Evolutionary conservation across 1,140 invertebrate species (phyloP).

Genomic region (Hycleus phaleratus): DNA sequence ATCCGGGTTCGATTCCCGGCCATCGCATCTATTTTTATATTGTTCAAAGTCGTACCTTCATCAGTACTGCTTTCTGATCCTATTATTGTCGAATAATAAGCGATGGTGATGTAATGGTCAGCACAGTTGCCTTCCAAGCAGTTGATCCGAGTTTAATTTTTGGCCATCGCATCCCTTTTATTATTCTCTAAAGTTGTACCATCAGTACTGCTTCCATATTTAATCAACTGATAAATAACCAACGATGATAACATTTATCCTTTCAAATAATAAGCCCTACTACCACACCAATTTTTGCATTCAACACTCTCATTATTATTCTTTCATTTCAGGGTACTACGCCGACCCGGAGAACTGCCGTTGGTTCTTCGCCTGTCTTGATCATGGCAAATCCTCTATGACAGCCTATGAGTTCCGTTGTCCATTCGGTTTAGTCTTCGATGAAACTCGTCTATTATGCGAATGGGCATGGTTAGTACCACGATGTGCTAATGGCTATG

Average conservation of each 20-base stretch:
- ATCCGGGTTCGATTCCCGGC: constrained; percentile 22
- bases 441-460: constrained; percentile 61
- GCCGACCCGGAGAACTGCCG: constrained; percentile 76
- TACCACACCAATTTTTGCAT: constrained; percentile 51
- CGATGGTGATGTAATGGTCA: constrained; percentile 52
- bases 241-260: constrained; percentile 25
- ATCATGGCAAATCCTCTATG: constrained; percentile 58
- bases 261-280: constrained; percentile 35
- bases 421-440: constrained; percentile 73
- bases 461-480: constrained; percentile 78
- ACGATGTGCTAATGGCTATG: constrained; percentile 48
- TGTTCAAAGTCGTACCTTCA: background rate
- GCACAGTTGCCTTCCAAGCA: constrained; percentile 26
- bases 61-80: background rate
- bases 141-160: constrained; percentile 22
- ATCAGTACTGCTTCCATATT: constrained; percentile 2
- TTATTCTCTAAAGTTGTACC: too few relatives aligned
- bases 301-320: constrained; percentile 20
- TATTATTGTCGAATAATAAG: constrained; percentile 26
- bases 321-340: constrained; percentile 52
- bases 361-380: constrained; percentile 79
- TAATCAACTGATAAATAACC: constrained; percentile 24
- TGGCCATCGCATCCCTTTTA: constrained; percentile 8
- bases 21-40: constrained; percentile 4
- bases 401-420: constrained; percentile 76